A percentile compares a stretch with the other conserved stretches of the same genome.
Conservation (phyloP, 1,140 invertebrate genomes). For the Lasaia peninsularis region DNA sequence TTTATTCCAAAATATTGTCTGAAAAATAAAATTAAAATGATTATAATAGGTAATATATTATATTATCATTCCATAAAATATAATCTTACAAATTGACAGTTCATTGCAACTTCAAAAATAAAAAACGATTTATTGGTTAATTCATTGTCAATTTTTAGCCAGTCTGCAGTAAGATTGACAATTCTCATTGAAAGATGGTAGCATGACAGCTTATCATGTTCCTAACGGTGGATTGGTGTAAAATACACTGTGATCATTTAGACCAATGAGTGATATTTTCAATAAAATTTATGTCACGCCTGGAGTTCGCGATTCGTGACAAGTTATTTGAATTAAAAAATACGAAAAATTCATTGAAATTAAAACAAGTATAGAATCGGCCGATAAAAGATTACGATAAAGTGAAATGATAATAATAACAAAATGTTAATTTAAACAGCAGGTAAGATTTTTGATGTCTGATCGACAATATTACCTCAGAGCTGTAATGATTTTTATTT, state of each 20-base stretch:
- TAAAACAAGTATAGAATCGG: conserved; percentile 44
- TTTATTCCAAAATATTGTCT: no score
- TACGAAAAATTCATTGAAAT: conserved; percentile 38
- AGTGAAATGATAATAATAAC: conserved; percentile 30
- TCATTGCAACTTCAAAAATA: no score
- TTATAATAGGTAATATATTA: no score
- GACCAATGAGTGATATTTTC: conserved; percentile 27
- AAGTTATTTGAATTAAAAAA: conserved; percentile 2
- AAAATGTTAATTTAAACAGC: conserved; percentile 54
- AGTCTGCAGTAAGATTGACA: no score
- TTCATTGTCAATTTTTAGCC: no score
- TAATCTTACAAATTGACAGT: no score
- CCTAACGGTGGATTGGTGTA: conserved; percentile 23
- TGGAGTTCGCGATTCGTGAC: not conserved
- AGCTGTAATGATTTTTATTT: conserved; percentile 1
- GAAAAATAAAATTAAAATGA: no score
- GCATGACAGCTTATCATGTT: not conserved
- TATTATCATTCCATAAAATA: no score
- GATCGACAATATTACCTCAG: conserved; percentile 1
- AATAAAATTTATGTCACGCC: not conserved
- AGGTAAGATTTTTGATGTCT: conserved; percentile 41
- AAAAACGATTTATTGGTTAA: no score
- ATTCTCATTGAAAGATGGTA: no score
- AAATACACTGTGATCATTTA: not conserved
- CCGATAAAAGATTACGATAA: conserved; percentile 44